Percentiles rank a stretch among this genome's conserved stretches.
Conservation (phyloP, 2,888 invertebrate genomes). For the Leucophora obtusa region DNA sequence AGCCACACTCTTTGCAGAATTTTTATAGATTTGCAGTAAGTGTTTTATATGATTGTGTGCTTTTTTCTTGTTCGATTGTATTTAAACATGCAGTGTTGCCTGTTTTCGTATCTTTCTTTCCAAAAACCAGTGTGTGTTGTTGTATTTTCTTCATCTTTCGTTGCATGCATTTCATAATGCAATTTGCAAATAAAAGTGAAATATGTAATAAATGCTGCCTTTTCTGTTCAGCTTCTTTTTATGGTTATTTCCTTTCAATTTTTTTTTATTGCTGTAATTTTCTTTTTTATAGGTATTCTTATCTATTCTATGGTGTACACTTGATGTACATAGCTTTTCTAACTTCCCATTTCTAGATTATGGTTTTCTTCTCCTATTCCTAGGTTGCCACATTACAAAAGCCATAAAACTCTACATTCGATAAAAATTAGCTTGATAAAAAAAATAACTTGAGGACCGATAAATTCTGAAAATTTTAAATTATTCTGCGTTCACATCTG, state of each 20-base stretch:
- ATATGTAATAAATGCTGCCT: constrained; percentile 12
- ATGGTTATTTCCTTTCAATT: background rate
- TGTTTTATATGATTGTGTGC: background rate
- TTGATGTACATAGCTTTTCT: background rate
- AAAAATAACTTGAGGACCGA: too few relatives aligned
- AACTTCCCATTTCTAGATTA: too few relatives aligned
- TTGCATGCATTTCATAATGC: constrained; percentile 48
- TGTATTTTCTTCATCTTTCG: constrained; percentile 18
- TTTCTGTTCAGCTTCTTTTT: constrained; percentile 23
- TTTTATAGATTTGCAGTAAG: background rate
- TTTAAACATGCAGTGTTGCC: constrained; percentile 37
- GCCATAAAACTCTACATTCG: too few relatives aligned
- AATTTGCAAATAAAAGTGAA: constrained; percentile 54
- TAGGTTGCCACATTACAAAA: too few relatives aligned
- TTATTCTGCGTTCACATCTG: too few relatives aligned
- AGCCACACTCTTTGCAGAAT: constrained; percentile 5
- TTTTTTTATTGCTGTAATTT: background rate
- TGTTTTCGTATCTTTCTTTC: constrained; percentile 50
- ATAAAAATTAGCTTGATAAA: too few relatives aligned
- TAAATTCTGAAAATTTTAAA: too few relatives aligned
- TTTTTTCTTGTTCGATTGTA: background rate
- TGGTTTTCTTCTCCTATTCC: background rate
- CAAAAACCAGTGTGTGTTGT: constrained; percentile 27
- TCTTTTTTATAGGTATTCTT: background rate
- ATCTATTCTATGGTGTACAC: background rate